Percentiles rank a stretch among this genome's conserved stretches.
phyloP scores from a whole-genome alignment of 2,113 vertebrate species.

The Bos taurus region ARS-UCD2.0 NC_037330.1:115469501-115470000 shows the following conservation, averaged over 20 bases:
- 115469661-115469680: fast-evolving
- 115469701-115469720: not conserved
- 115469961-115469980: conserved; percentile 40
- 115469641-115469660: fast-evolving
- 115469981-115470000: conserved; percentile 34
- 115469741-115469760: not conserved
- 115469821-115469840: not conserved
- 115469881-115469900: not conserved
- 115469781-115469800: not conserved
- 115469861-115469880: not conserved
- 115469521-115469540: not conserved
- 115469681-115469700: not conserved
- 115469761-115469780: not conserved
- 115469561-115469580: not conserved
- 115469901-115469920: conserved; percentile 20
- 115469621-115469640: not conserved
- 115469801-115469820: not conserved
- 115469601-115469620: not conserved
- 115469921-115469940: not conserved
- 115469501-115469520: not conserved
- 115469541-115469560: not conserved
- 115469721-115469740: not conserved
- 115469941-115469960: not conserved
- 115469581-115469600: not conserved
- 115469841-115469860: not conserved